Evolutionary conservation across 2,113 vertebrate genomes (phyloP), one percentile per base, ranked within the genome.

Genomic region (Menura novaehollandiae): DNA sequence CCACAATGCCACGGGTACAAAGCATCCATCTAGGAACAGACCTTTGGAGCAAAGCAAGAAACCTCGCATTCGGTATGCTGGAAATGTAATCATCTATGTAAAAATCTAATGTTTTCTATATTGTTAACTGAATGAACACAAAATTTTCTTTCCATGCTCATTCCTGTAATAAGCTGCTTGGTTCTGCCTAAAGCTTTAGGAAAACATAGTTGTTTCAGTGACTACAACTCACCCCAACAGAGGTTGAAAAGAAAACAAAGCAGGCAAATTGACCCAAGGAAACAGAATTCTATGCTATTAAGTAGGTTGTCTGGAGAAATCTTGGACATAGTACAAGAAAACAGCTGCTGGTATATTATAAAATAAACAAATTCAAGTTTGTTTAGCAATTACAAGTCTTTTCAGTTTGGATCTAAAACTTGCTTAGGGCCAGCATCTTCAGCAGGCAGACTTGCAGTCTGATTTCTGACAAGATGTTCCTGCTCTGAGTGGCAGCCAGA

Each of bases 321-420:
- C 32, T 51, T 84, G 72, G 85, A 94, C 59, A 59, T 37, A 9
- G 22, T 53, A 68, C 84, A 95, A 89, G 64, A 62, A 97, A 97
- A 81, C 88, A 95, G 93, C 93, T 97, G 96, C 56, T 88, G 21
- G 16, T 73, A 91, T 56, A 87, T 77, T 89, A 89, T 68, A 92
- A 92, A 95, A 93, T 83, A 97, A 97, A 95, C 94, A 96, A 91
- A 60, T 86, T 64, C 69, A 91, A 91, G 90, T 95, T 96, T 95
- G 68, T 96, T 93, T 94, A 95, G 93, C 51, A 88, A 86, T 88
- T 67, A 67, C 84, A 96, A 88, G 91, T 89, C 72, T 76, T 93
- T 94, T 85, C 69, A 90, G 82, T 95, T 94, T 79, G 88, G 49
- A 90, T 93, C 80, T 79, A 75, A 92, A 96, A 91, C 2, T 15